phyloP scores from a whole-genome alignment of 2,113 vertebrate genomes.

The Zapornia atra region DNA sequence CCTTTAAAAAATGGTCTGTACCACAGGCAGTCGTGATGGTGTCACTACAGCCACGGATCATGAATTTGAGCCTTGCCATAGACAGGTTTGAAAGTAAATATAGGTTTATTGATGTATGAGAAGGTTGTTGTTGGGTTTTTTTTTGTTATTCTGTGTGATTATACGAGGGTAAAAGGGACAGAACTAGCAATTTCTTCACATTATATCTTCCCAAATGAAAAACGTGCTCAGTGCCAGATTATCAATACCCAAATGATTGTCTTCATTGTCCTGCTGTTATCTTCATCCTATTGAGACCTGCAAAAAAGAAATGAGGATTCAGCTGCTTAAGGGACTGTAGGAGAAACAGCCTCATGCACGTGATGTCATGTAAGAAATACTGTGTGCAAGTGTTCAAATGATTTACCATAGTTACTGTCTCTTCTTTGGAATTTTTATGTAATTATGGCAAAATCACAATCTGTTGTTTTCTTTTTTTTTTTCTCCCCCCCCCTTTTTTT shows the following conservation, averaged over 20 bases:
- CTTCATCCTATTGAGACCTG: constrained; percentile 73
- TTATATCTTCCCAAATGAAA: neutral
- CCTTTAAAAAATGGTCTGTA: neutral
- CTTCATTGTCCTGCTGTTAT: constrained; percentile 36
- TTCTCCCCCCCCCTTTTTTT: neutral
- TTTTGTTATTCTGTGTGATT: neutral
- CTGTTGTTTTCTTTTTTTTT: neutral
- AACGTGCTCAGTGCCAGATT: neutral
- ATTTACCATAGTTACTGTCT: neutral
- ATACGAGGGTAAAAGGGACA: neutral
- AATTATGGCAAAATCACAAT: neutral
- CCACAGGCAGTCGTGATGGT: neutral
- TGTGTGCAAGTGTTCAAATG: neutral
- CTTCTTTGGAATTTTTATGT: neutral
- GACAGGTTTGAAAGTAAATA: neutral
- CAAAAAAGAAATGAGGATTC: constrained; percentile 42
- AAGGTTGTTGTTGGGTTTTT: neutral
- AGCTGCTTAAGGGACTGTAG: neutral
- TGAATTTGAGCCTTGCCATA: neutral
- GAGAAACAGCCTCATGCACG: neutral
- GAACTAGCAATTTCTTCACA: neutral
- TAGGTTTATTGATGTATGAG: neutral
- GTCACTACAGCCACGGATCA: neutral
- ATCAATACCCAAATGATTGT: constrained; percentile 30
- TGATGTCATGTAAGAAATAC: neutral